These are phyloP conservation scores for Endotricha flammealis DNA, from an alignment of 2,888 invertebrate genomes.

Conservation along the genomic window DNA sequence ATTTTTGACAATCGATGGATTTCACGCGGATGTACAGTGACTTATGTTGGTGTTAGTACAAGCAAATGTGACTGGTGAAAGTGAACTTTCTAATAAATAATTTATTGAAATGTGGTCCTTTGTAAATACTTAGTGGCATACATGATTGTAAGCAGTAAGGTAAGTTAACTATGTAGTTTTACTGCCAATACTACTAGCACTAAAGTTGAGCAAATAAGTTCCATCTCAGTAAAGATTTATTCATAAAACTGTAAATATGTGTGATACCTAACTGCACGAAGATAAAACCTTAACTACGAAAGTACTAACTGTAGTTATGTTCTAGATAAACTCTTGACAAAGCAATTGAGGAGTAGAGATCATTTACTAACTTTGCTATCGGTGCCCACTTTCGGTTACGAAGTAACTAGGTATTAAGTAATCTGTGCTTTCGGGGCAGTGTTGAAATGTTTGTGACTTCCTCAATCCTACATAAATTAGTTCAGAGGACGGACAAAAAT, in stretches of 20 bases:
- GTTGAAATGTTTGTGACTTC: constrained; percentile 6
- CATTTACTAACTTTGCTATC: too few species aligned
- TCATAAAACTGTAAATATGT: too few species aligned
- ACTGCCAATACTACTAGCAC: too few species aligned
- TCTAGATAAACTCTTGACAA: too few species aligned
- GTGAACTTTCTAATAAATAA: constrained; percentile 53
- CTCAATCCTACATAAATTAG: constrained; percentile 1
- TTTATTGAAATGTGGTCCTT: constrained; percentile 64
- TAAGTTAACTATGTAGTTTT: constrained; percentile 30
- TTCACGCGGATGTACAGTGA: constrained; percentile 7
- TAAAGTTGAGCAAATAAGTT: too few species aligned
- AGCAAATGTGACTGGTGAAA: constrained; percentile 53
- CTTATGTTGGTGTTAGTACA: constrained; percentile 3
- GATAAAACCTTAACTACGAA: too few species aligned
- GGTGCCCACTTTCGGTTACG: too few species aligned
- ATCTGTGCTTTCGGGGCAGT: constrained; percentile 1
- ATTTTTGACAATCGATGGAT: constrained; percentile 1
- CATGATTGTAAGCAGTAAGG: constrained; percentile 65
- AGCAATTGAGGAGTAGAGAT: too few species aligned
- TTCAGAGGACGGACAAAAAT: constrained; percentile 2
- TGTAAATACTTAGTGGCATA: constrained; percentile 56
- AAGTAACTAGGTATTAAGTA: too few species aligned
- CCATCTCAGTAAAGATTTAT: too few species aligned
- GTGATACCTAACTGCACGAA: too few species aligned
- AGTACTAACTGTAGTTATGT: too few species aligned